Conservation (phyloP, 2,113 vertebrate genomes). For the Eublepharis macularius region DNA sequence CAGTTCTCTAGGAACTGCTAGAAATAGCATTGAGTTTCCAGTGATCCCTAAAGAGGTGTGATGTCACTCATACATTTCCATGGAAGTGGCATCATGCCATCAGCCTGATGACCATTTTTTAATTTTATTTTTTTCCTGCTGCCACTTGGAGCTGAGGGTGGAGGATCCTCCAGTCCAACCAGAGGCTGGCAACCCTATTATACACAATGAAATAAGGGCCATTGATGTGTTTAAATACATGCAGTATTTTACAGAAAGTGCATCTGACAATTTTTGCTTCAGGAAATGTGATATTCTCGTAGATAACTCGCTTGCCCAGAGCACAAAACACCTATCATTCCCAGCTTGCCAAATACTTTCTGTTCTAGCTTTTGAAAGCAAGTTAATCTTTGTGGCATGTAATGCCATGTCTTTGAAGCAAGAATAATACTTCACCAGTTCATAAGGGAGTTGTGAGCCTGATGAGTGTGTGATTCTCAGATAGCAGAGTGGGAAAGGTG, state of each 20-base stretch:
- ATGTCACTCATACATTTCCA: too few relatives aligned
- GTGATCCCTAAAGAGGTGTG: too few relatives aligned
- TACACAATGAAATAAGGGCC: neutral
- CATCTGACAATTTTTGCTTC: slow-evolving; percentile 10
- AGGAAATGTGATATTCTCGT: slow-evolving; percentile 19
- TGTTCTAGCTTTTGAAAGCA: neutral
- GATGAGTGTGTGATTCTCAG: neutral
- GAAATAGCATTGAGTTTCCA: too few relatives aligned
- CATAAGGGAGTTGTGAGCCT: neutral
- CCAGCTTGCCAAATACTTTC: slow-evolving; percentile 10
- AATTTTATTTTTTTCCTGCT: too few relatives aligned
- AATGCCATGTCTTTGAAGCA: neutral
- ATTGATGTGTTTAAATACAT: neutral
- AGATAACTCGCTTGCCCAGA: slow-evolving; percentile 7
- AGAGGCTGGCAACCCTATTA: too few relatives aligned
- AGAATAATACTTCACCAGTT: neutral
- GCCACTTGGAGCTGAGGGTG: too few relatives aligned
- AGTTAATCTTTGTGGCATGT: neutral
- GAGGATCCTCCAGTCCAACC: too few relatives aligned
- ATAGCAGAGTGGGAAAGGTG: neutral
- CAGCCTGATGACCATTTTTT: too few relatives aligned
- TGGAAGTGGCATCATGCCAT: too few relatives aligned
- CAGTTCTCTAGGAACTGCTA: too few relatives aligned
- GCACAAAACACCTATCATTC: neutral
- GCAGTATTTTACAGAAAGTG: neutral